Conservation (phyloP, 2,888 invertebrate genomes). For the Sycophila texana region DNA sequence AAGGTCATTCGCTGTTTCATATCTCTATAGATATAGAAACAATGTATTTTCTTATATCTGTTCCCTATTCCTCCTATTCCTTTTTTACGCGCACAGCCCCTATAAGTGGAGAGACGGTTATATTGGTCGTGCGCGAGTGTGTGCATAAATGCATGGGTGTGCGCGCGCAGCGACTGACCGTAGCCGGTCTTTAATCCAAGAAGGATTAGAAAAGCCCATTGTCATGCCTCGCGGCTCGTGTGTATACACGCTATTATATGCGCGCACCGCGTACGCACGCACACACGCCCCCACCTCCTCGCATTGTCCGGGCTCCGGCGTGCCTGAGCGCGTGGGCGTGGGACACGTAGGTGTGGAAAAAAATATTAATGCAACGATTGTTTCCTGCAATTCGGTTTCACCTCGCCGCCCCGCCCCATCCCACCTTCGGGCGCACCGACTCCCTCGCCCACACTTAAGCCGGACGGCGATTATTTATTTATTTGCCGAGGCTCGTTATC, state of each 20-base stretch:
- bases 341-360: conserved; percentile 17
- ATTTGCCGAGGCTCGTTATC: background rate
- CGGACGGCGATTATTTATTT: conserved; percentile 23
- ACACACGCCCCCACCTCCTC: background rate
- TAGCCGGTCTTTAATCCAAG: conserved; percentile 71
- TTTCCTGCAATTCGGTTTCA: conserved; percentile 10
- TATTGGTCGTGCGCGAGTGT: background rate
- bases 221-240: conserved; percentile 69
- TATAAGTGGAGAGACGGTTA: too few species aligned
- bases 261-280: conserved; percentile 14
- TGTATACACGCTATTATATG: conserved; percentile 52
- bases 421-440: too few species aligned
- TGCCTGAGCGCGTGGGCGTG: background rate
- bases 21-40: too few species aligned
- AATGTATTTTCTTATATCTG: too few species aligned
- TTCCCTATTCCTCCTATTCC: too few species aligned
- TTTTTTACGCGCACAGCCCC: too few species aligned
- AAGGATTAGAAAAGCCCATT: conserved; percentile 73
- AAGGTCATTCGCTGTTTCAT: too few species aligned
- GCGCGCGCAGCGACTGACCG: conserved; percentile 53
- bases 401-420: too few species aligned
- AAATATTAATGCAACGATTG: conserved; percentile 29
- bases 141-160: background rate
- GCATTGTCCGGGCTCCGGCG: too few species aligned
- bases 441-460: too few species aligned